phyloP scores from a whole-genome alignment of 2,113 vertebrate species.

The Malurus elegans region DNA sequence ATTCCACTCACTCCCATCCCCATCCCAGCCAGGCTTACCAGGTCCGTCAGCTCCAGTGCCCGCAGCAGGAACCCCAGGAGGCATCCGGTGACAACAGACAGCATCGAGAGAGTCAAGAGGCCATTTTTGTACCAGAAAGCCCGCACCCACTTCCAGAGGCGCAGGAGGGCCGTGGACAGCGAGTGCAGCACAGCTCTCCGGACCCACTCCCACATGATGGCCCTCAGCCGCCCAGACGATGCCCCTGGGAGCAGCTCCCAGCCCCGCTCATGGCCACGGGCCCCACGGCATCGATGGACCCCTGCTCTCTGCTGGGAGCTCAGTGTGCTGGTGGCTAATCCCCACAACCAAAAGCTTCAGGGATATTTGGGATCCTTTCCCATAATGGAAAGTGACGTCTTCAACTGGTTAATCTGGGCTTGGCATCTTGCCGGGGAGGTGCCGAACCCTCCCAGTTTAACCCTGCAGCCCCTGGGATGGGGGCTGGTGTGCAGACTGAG shows the following conservation, averaged over 20 bases:
- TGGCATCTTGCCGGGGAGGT: not conserved
- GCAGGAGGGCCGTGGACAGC: fast-evolving
- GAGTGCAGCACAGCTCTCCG: not conserved
- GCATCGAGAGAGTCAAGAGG: conserved; percentile 79
- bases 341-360: not conserved
- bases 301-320: not conserved
- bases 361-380: conserved; percentile 4
- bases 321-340: not conserved
- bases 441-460: not conserved
- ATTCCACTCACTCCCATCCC: not conserved
- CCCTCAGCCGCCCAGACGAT: not conserved
- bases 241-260: not conserved
- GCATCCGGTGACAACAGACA: conserved; percentile 81
- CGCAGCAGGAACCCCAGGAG: conserved; percentile 82
- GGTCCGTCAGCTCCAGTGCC: conserved; percentile 76
- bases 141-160: not conserved
- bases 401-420: conserved; percentile 28
- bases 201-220: conserved; percentile 32
- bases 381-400: conserved; percentile 53
- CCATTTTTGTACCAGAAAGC: conserved; percentile 76
- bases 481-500: not conserved
- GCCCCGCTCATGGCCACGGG: not conserved
- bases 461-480: not conserved
- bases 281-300: fast-evolving
- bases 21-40: conserved; percentile 66